Percentiles rank a stretch among this genome's conserved stretches.
These are phyloP conservation scores for Ceyx erithaca DNA, from an alignment of 2,797 vertebrate species.

Conservation along the genomic window DNA sequence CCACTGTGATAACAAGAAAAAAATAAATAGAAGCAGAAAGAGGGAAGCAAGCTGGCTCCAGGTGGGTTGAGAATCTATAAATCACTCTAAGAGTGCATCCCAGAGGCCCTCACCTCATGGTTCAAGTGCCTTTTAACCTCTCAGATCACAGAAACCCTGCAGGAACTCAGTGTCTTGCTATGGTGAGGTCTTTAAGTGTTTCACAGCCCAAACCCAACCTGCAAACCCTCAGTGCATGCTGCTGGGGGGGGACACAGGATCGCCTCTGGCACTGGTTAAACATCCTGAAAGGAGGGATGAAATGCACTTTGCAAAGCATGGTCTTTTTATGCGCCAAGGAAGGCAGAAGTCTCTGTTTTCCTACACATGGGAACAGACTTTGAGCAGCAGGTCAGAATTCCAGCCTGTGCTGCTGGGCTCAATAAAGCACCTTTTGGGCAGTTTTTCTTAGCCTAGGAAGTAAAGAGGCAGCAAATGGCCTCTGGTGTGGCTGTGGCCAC, in stretches of 20 bases:
- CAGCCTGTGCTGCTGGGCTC: neutral
- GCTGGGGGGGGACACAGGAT: neutral
- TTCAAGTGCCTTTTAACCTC: constrained; percentile 19
- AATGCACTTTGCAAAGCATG: accelerated
- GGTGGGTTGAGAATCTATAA: neutral
- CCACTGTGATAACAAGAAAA: neutral
- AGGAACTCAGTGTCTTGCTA: neutral
- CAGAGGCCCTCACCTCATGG: neutral
- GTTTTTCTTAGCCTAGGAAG: neutral
- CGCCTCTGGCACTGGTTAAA: neutral
- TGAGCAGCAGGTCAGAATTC: neutral
- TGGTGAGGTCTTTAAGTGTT: neutral
- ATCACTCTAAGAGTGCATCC: neutral
- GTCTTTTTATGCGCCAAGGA: neutral
- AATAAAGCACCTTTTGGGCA: neutral
- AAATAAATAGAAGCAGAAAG: neutral
- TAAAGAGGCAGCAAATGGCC: accelerated
- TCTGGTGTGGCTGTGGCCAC: accelerated
- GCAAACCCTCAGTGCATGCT: neutral
- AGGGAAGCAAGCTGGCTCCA: neutral
- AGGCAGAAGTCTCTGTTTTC: neutral
- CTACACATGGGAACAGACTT: neutral
- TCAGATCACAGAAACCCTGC: neutral
- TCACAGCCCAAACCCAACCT: neutral
- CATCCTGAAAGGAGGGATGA: neutral